These are phyloP conservation scores for Megathymus violae DNA, from an alignment of 1,140 invertebrate genomes.

Conservation along the genomic window DNA sequence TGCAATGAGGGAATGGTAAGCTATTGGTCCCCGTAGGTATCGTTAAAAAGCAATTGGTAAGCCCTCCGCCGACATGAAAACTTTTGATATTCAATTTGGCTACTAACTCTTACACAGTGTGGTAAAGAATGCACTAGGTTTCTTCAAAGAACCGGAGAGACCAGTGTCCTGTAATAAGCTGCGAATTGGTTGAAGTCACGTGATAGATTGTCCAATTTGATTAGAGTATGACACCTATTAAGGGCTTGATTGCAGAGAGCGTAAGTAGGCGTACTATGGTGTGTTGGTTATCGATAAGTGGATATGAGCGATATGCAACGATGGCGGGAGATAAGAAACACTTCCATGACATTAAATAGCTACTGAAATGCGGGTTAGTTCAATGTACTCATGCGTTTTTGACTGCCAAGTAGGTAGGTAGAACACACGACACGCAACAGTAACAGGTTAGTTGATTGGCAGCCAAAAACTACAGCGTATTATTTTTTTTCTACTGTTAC, in stretches of 20 bases:
- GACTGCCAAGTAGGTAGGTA: constrained; percentile 8
- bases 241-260: background rate
- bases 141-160: too few species aligned
- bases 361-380: constrained; percentile 42
- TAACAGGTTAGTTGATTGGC: background rate
- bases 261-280: background rate
- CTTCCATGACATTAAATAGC: constrained; percentile 46
- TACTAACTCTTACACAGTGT: too few species aligned
- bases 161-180: too few species aligned
- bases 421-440: background rate
- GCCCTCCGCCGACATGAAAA: too few species aligned
- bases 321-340: constrained; percentile 12
- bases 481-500: too few species aligned
- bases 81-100: too few species aligned
- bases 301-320: constrained; percentile 5
- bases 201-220: background rate
- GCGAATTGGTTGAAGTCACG: too few species aligned
- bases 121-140: too few species aligned
- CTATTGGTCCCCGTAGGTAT: too few species aligned
- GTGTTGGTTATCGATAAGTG: constrained; percentile 10
- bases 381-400: constrained; percentile 31
- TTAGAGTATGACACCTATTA: background rate
- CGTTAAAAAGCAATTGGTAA: too few species aligned
- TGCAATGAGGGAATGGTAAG: too few species aligned
- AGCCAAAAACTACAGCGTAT: too few species aligned